Evolutionary conservation across 2,797 vertebrate genomes (phyloP).

Genomic region (Muraenolepis orangiensis): DNA sequence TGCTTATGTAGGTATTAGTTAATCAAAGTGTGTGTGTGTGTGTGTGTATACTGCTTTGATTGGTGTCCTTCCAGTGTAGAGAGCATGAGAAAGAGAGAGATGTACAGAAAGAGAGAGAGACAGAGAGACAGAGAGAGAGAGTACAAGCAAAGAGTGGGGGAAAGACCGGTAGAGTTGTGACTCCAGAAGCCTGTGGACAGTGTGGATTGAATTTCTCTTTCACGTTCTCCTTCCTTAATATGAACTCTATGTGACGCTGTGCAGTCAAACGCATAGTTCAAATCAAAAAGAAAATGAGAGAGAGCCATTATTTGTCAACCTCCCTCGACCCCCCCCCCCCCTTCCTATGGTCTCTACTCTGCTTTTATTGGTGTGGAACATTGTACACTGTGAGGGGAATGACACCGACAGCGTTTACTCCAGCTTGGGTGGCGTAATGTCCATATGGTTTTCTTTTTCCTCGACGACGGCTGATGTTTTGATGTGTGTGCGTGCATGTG

Average conservation of each 20-base stretch:
- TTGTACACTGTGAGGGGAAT: neutral
- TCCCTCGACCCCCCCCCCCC: too few relatives aligned
- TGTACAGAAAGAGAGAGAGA: neutral
- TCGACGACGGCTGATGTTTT: neutral
- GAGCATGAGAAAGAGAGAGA: neutral
- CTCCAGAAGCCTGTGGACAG: neutral
- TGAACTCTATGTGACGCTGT: too few relatives aligned
- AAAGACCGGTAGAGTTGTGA: neutral
- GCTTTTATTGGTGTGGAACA: neutral
- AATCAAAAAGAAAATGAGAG: too few relatives aligned
- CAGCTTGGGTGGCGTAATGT: neutral
- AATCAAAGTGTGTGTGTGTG: constrained; percentile 17
- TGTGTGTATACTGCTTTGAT: constrained; percentile 7
- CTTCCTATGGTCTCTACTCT: too few relatives aligned
- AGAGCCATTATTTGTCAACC: too few relatives aligned
- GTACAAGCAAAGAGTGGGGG: neutral
- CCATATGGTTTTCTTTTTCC: neutral
- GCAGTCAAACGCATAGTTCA: too few relatives aligned
- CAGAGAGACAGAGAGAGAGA: neutral
- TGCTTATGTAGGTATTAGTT: constrained; percentile 28
- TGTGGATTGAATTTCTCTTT: neutral
- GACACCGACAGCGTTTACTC: neutral
- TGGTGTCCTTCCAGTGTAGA: neutral
- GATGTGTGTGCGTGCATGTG: constrained; percentile 33
- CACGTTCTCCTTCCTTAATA: too few relatives aligned